Evolutionary conservation across 2,888 invertebrate genomes (phyloP), one percentile per base, ranked within the genome.

Genomic region (Himalopsyche tibetana): DNA sequence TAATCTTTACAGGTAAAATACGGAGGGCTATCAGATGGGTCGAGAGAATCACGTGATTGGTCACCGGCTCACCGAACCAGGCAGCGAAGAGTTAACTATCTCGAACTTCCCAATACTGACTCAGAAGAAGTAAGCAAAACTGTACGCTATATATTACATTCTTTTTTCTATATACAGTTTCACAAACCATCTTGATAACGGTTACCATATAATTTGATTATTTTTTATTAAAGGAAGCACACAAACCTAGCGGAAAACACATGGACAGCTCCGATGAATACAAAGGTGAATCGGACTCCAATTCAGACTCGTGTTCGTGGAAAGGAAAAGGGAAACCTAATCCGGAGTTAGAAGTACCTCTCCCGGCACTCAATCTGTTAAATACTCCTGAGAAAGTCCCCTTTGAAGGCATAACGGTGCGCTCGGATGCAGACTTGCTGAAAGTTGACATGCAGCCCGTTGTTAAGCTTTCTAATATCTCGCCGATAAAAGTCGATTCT

Each of bases 41-140:
- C 91, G 38, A 93, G 91, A 45, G 91, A 90, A 51, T 90, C 91
- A 82, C 94, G 94, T 90, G 95, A 95, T 89, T 94, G 94, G 92
- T 93, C 94, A 69, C 93, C 95, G 86, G 94, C 94, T 83, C 94
- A 96, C 90, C 92, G 96, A 89, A 96, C 96, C 0, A 91, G 96
- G 8, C 96, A 96, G 88, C 94, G 94, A 89, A 95, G 95, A 91
- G 96, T 96, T 88, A 95, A 96, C 90, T 97, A 97, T 90, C 95
- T 96, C 5, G 97, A 97, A 91, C 95, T 94, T 90, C 94, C 95
- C 83, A 95, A 95, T 88, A 95, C 96, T 0, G 96, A 96, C 90
- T 96, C 95, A 82, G 96, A 95, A 90, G 96, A 95, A 91, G 96
- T 95, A 90, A 93, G 92, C 92, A 28, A 11, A 38, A 28, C 38